These are phyloP conservation scores for Geopemphigus sp. DNA, from an alignment of 1,140 invertebrate genomes.

Conservation along the genomic window DNA sequence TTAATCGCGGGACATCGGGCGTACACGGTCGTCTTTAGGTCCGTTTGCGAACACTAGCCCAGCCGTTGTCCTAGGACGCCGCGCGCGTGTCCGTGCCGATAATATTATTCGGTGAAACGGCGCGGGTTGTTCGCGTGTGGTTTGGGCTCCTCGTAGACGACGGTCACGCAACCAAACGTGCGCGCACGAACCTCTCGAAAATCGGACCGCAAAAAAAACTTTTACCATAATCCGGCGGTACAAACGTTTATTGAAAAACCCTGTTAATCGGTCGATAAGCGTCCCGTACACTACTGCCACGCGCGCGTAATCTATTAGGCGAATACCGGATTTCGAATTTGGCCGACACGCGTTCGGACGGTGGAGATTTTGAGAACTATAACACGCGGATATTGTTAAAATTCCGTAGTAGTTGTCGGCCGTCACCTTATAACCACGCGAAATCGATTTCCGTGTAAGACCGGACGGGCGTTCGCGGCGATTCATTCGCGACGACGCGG, in stretches of 20 bases:
- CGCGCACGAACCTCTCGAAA: slow-evolving; percentile 12
- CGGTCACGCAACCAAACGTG: slow-evolving; percentile 22
- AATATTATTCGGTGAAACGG: neutral
- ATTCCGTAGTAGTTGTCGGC: no score
- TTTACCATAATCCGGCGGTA: neutral
- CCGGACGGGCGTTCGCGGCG: no score
- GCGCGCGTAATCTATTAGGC: no score
- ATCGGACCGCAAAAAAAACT: neutral
- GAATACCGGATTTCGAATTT: no score
- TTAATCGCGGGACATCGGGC: no score
- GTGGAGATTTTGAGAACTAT: no score
- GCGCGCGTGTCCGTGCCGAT: neutral
- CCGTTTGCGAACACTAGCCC: neutral
- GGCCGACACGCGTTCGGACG: no score
- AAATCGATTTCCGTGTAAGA: no score
- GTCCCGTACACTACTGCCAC: neutral
- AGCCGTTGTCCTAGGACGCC: slow-evolving; percentile 16
- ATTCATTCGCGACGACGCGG: no score
- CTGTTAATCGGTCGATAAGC: neutral
- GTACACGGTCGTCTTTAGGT: no score
- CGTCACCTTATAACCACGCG: no score
- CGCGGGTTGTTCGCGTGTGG: neutral
- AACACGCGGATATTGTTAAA: no score
- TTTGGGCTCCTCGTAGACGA: slow-evolving; percentile 6
- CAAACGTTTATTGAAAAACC: neutral